phyloP scores from a whole-genome alignment of 2,888 invertebrate genomes.

The Agrotis ipsilon region DNA sequence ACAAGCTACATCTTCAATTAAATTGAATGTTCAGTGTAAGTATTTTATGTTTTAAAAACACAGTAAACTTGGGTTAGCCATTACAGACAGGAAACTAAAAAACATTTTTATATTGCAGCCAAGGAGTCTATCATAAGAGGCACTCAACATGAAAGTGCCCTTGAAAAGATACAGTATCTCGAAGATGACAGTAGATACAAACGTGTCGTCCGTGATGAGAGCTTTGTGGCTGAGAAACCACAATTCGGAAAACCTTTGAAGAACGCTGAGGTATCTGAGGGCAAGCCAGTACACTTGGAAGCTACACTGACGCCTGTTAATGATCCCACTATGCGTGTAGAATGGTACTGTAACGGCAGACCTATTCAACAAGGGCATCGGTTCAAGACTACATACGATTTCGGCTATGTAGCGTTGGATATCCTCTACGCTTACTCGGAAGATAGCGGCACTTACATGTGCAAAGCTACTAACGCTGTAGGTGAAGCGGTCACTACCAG shows the following conservation, averaged over 20 bases:
- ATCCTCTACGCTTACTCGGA: slow-evolving; percentile 99
- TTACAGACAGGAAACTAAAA: neutral
- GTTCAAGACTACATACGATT: slow-evolving; percentile 99
- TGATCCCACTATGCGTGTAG: slow-evolving; percentile 99
- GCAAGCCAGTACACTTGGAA: slow-evolving; percentile 97
- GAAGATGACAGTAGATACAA: slow-evolving; percentile 96
- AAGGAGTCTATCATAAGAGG: slow-evolving; percentile 96
- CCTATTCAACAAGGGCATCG: slow-evolving; percentile 98
- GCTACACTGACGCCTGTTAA: slow-evolving; percentile 99
- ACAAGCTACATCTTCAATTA: slow-evolving; percentile 95
- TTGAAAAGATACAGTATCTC: slow-evolving; percentile 97
- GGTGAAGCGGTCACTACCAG: slow-evolving; percentile 99
- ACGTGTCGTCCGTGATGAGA: slow-evolving; percentile 94
- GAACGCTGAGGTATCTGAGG: slow-evolving; percentile 96
- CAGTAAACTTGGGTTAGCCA: neutral
- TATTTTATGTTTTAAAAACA: slow-evolving; percentile 61
- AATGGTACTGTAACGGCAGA: slow-evolving; percentile 99
- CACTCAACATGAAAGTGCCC: slow-evolving; percentile 97
- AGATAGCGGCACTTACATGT: slow-evolving; percentile 99
- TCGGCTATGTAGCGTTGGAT: slow-evolving; percentile 99
- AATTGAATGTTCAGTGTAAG: slow-evolving; percentile 95
- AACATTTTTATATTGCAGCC: slow-evolving; percentile 87
- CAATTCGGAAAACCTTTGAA: slow-evolving; percentile 97
- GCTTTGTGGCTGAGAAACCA: slow-evolving; percentile 95
- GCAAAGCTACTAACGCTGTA: slow-evolving; percentile 98